Percentiles rank a stretch among this genome's conserved stretches.
Conservation (phyloP, 2,888 invertebrate genomes). For the Panzeria rudis region DNA sequence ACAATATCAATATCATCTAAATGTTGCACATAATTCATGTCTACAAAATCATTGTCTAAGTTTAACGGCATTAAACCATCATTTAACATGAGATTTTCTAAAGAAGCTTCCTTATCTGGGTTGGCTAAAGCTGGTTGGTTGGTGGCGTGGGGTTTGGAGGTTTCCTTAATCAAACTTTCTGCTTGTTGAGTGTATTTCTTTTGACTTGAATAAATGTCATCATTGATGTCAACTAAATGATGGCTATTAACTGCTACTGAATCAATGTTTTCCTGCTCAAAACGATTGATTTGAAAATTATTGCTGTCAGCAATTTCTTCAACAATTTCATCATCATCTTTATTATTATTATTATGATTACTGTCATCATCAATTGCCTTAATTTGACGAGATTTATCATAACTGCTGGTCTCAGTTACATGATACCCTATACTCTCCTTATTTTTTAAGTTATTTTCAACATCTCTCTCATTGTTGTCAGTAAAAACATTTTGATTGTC, state of each 20-base stretch:
- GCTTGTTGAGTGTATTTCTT: constrained; percentile 46
- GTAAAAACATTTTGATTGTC: constrained; percentile 79
- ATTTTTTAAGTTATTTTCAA: constrained; percentile 11
- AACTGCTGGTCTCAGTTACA: constrained; percentile 55
- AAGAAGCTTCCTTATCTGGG: constrained; percentile 71
- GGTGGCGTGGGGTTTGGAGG: not conserved
- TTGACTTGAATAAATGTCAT: constrained; percentile 74
- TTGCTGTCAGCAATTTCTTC: constrained; percentile 75
- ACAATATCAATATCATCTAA: constrained; percentile 81
- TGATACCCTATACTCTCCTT: constrained; percentile 15
- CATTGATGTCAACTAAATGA: constrained; percentile 80
- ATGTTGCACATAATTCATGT: constrained; percentile 69
- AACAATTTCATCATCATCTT: constrained; percentile 71
- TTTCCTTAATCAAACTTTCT: not conserved
- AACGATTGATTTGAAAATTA: constrained; percentile 80
- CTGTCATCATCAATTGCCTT: constrained; percentile 73
- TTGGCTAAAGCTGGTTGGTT: not conserved
- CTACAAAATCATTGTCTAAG: constrained; percentile 70
- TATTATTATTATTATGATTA: constrained; percentile 74
- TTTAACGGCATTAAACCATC: constrained; percentile 77
- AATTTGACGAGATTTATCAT: constrained; percentile 50
- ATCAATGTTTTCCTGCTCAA: constrained; percentile 68
- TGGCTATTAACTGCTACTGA: constrained; percentile 79
- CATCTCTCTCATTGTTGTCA: constrained; percentile 54
- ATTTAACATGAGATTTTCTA: constrained; percentile 80